Evolutionary conservation across 2,797 vertebrate genomes (phyloP).

Genomic region (Brotula barbata): DNA sequence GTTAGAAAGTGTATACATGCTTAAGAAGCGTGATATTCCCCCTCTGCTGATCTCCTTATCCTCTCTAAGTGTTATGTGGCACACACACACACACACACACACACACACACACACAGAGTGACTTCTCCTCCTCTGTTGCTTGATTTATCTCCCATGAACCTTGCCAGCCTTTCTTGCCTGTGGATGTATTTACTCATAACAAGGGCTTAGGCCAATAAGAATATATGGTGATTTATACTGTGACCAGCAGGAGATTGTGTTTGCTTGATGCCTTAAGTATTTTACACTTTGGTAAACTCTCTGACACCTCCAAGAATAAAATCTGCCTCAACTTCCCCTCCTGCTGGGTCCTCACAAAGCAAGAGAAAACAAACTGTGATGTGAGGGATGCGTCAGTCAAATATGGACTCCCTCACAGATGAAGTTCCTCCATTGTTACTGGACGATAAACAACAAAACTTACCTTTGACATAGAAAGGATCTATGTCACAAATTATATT

Average conservation of each 20-base stretch:
- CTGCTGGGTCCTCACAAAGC: constrained; percentile 42
- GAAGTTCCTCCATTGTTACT: background rate
- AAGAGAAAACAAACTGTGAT: constrained; percentile 53
- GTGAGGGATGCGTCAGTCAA: no score
- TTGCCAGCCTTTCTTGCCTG: constrained; percentile 71
- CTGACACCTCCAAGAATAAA: constrained; percentile 67
- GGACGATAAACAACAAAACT: background rate
- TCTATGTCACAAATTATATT: no score
- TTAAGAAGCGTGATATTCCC: constrained; percentile 79
- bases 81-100: constrained; percentile 33
- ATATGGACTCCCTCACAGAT: no score
- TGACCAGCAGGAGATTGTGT: constrained; percentile 78
- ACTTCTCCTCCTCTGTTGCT: constrained; percentile 59
- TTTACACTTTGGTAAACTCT: constrained; percentile 82
- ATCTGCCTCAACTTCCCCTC: constrained; percentile 41
- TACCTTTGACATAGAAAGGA: no score
- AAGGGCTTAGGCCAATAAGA: constrained; percentile 82
- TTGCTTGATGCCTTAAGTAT: constrained; percentile 76
- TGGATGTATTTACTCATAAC: constrained; percentile 83
- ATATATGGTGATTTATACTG: constrained; percentile 83
- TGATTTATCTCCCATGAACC: constrained; percentile 73
- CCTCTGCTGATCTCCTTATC: constrained; percentile 77
- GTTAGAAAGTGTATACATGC: constrained; percentile 76
- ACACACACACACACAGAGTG: constrained; percentile 22
- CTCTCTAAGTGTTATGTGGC: constrained; percentile 67